Evolutionary conservation across 1,140 invertebrate genomes (phyloP), one percentile per base, ranked within the genome.

Genomic region (Tribolium castaneum): DNA sequence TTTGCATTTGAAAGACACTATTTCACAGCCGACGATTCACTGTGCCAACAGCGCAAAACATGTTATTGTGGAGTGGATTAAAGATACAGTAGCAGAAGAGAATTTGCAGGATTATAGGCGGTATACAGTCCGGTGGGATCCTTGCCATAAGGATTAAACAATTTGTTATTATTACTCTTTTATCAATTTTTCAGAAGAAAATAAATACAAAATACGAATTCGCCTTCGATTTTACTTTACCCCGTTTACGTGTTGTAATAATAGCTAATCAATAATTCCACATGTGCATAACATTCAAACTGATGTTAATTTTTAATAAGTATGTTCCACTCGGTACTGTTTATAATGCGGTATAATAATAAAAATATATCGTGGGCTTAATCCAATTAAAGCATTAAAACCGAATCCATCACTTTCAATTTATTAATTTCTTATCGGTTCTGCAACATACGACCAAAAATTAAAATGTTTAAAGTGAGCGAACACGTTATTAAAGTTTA

Each of bases 41-140:
- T 83, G 87, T 79, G 82, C 86, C 0, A 80, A 83, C 34, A 77
- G 78, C 71, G 89, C 87, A 0, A 86, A 85, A 76, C 90, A 90
- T 83, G 86, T 90, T 6, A 88, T 85, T 10, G 86, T 88, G 66
- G 83, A 87, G 81, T 90, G 90, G 90, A 84, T 90, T 25, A 85
- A 86, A 72, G 86, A 88, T 83, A 88, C 87, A 79, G 87, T 90
- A 16, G 85, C 85, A 81, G 81, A 86, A 54, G 83, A 87, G 52
- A 82, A 83, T 83, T 80, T 89, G 12, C 84, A 85, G 82, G 85
- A 89, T 52, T 70, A 73, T n/a, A 77, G 77, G 66, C 81, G 86
- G 35, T 90, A 87, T 86, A 78, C 86, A 35, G 88, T 90, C 81
- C 66, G 84, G 76, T 85, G 80, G 83, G 76, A 82, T 45, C 82